A percentile compares a stretch with the other conserved stretches of the same genome.
phyloP scores from a whole-genome alignment of 2,888 invertebrate species.

The Mythimna albipuncta region DNA sequence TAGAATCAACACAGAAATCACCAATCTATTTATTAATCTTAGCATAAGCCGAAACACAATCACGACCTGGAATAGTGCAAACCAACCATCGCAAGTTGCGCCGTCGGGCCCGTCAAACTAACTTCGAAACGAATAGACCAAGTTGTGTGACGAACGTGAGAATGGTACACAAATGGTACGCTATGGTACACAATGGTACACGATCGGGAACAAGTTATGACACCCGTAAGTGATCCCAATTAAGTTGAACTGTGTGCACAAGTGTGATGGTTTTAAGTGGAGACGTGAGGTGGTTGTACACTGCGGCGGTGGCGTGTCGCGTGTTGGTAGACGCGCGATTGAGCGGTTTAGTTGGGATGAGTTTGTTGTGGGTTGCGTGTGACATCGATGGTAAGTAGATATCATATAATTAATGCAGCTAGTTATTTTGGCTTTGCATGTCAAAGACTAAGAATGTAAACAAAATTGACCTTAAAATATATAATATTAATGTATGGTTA shows the following conservation, averaged over 20 bases:
- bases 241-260: conserved; percentile 51
- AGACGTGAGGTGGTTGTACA: conserved; percentile 46
- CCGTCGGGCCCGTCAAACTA: conserved; percentile 40
- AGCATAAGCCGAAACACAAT: conserved; percentile 49
- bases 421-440: neutral
- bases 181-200: conserved; percentile 35
- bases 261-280: conserved; percentile 55
- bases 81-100: conserved; percentile 36
- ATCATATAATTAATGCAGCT: no score
- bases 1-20: conserved; percentile 20
- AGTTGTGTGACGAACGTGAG: conserved; percentile 56
- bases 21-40: conserved; percentile 48
- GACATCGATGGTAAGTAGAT: no score
- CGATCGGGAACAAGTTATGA: conserved; percentile 55
- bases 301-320: conserved; percentile 4
- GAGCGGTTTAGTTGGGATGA: neutral
- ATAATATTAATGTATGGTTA: no score
- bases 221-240: conserved; percentile 60
- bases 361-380: neutral
- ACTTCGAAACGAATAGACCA: conserved; percentile 32
- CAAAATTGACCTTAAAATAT: neutral
- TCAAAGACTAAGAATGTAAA: neutral
- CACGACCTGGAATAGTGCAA: conserved; percentile 29
- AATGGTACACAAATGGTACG: conserved; percentile 51
- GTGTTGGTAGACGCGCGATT: conserved; percentile 17